These are phyloP conservation scores for Bombylius discolor DNA, from an alignment of 2,888 invertebrate species.

Conservation along the genomic window DNA sequence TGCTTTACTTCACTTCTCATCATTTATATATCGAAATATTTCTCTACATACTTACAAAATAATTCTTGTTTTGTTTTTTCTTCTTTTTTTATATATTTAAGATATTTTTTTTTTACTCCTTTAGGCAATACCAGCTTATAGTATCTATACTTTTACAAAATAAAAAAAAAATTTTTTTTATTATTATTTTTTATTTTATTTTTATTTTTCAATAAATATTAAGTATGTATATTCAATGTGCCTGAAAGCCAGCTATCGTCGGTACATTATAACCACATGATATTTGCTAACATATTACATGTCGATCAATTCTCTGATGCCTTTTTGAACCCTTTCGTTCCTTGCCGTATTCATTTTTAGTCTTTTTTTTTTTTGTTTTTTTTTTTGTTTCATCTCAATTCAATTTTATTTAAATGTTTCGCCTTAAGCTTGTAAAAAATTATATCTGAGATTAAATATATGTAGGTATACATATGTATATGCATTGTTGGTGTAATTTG, in stretches of 20 bases:
- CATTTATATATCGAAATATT: background rate
- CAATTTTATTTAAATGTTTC: conserved; percentile 2
- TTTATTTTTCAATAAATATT: too few species aligned
- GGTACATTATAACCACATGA: background rate
- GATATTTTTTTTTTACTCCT: background rate
- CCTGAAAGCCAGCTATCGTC: conserved; percentile 2
- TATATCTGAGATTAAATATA: conserved; percentile 6
- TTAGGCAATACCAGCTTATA: background rate
- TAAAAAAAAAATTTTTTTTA: too few species aligned
- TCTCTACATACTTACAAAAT: background rate
- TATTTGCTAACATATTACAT: background rate
- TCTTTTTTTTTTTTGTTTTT: too few species aligned
- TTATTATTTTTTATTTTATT: background rate
- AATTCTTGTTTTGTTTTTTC: background rate
- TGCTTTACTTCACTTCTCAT: background rate
- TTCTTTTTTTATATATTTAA: too few species aligned
- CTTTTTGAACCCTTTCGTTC: background rate
- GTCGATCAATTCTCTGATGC: background rate
- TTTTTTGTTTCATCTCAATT: too few species aligned
- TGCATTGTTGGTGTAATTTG: background rate
- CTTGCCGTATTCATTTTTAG: background rate
- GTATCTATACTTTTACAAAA: too few species aligned
- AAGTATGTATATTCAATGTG: background rate
- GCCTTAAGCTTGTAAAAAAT: conserved; percentile 7
- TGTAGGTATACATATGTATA: too few species aligned